Evolutionary conservation across 2,113 vertebrate species (phyloP).

Genomic region (Bubo bubo): DNA sequence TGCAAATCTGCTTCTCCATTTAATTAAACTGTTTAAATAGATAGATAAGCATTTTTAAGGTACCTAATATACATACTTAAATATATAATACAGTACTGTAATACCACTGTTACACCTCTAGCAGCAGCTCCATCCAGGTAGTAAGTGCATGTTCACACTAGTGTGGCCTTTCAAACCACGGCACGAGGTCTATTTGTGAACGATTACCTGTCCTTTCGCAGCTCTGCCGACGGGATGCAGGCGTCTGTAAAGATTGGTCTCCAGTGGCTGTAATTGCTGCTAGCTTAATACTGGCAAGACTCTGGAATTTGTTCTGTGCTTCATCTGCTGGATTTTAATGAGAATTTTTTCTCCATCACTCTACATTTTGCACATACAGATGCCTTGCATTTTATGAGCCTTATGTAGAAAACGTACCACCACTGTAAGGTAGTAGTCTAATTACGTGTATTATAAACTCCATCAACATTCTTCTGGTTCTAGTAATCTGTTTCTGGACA

Average conservation of each 20-base stretch:
- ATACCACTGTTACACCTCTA: accelerated
- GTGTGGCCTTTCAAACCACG: neutral
- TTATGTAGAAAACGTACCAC: neutral
- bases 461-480: neutral
- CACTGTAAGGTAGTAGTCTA: neutral
- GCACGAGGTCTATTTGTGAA: neutral
- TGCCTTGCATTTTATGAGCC: slow-evolving; percentile 13
- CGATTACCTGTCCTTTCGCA: neutral
- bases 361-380: neutral
- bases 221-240: neutral
- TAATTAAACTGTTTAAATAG: neutral
- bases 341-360: neutral
- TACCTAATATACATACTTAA: accelerated
- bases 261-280: neutral
- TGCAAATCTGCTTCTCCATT: neutral
- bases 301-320: slow-evolving; percentile 34
- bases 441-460: neutral
- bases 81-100: accelerated
- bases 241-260: neutral
- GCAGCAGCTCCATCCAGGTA: neutral
- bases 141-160: neutral
- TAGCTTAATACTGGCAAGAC: neutral
- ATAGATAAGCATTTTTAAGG: neutral
- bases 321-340: slow-evolving; percentile 14
- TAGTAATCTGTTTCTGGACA: neutral